A percentile compares a stretch with the other conserved stretches of the same genome.
Conservation (phyloP, 2,797 vertebrate genomes). For the Menidia menidia region DNA sequence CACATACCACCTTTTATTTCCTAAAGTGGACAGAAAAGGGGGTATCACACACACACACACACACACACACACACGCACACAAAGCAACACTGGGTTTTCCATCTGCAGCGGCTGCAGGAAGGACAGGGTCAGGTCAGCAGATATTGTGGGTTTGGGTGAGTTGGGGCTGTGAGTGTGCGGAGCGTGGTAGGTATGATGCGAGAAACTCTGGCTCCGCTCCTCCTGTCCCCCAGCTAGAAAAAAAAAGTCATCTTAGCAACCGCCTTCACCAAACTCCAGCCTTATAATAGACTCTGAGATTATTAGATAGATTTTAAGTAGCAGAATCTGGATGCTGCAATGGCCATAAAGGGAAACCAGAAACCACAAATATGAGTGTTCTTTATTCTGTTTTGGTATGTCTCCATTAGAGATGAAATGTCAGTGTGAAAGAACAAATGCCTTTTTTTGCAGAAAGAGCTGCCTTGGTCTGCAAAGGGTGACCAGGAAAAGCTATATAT, state of each 20-base stretch:
- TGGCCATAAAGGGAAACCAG: conserved; percentile 14
- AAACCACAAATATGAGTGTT: conserved; percentile 11
- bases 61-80: background rate
- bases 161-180: conserved; percentile 41
- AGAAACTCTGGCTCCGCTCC: conserved; percentile 56
- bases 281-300: conserved; percentile 34
- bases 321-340: conserved; percentile 18
- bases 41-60: conserved; percentile 30
- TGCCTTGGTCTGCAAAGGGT: background rate
- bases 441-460: background rate
- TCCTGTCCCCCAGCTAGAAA: conserved; percentile 44
- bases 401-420: conserved; percentile 20
- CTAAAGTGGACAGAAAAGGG: conserved; percentile 31
- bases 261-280: conserved; percentile 36
- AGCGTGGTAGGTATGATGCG: conserved; percentile 52
- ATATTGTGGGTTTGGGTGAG: conserved; percentile 72
- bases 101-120: conserved; percentile 70
- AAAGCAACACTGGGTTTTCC: conserved; percentile 70
- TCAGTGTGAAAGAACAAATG: background rate
- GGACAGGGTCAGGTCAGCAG: conserved; percentile 70
- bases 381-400: conserved; percentile 27
- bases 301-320: conserved; percentile 35
- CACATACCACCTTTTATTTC: conserved; percentile 26
- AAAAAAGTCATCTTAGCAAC: conserved; percentile 58
- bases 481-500: background rate